These are phyloP conservation scores for Megamerina dolium DNA, from an alignment of 2,888 invertebrate genomes.

Conservation along the genomic window DNA sequence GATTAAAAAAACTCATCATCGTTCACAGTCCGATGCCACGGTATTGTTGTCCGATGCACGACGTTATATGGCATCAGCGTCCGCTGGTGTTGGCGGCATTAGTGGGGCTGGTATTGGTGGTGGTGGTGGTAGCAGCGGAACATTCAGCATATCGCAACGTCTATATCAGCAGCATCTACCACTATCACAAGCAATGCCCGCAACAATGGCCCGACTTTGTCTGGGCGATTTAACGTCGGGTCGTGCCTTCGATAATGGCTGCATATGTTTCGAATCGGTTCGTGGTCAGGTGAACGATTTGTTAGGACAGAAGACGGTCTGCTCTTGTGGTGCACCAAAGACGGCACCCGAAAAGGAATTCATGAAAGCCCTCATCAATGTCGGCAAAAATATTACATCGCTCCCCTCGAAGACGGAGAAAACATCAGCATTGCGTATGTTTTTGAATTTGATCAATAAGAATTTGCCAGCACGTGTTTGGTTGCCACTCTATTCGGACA, in stretches of 20 bases:
- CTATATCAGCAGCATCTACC: slow-evolving; percentile 42
- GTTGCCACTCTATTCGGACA: slow-evolving; percentile 83
- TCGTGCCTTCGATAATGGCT: slow-evolving; percentile 94
- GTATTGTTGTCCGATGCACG: slow-evolving; percentile 53
- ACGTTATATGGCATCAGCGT: slow-evolving; percentile 24
- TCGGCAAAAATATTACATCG: slow-evolving; percentile 75
- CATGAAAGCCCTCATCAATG: slow-evolving; percentile 78
- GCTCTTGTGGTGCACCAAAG: slow-evolving; percentile 74
- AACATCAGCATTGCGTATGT: slow-evolving; percentile 86
- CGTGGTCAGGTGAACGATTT: slow-evolving; percentile 56
- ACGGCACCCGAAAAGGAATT: slow-evolving; percentile 80
- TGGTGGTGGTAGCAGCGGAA: no score
- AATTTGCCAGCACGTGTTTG: slow-evolving; percentile 97
- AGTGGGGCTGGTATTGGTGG: no score
- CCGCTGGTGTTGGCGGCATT: no score
- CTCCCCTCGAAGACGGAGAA: slow-evolving; percentile 85
- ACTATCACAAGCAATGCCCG: slow-evolving; percentile 38
- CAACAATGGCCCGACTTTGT: slow-evolving; percentile 58
- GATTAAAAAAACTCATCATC: slow-evolving; percentile 72
- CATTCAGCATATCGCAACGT: slow-evolving; percentile 36
- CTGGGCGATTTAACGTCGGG: slow-evolving; percentile 91
- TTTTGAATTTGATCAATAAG: slow-evolving; percentile 86
- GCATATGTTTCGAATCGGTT: slow-evolving; percentile 83
- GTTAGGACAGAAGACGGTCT: slow-evolving; percentile 69
- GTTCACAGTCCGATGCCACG: slow-evolving; percentile 73